A percentile compares a stretch with the other conserved stretches of the same genome.
phyloP scores from a whole-genome alignment of 2,113 vertebrate species.

The Hemichromis elongatus region DNA sequence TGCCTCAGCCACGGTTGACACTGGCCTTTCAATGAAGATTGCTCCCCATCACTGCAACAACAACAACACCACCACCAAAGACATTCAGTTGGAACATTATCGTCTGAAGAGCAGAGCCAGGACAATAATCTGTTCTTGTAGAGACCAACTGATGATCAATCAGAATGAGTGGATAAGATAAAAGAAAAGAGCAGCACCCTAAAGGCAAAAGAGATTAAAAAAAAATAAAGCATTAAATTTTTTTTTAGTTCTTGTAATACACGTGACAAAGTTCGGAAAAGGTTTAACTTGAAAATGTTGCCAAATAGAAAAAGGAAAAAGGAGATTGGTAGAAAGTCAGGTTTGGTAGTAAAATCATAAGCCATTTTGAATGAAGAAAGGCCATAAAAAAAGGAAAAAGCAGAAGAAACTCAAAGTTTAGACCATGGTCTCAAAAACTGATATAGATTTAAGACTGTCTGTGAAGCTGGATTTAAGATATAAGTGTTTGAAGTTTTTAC shows the following conservation, averaged over 20 bases:
- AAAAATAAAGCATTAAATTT: background rate
- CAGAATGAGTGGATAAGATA: background rate
- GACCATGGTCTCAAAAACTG: background rate
- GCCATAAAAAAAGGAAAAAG: background rate
- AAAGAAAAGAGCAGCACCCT: background rate
- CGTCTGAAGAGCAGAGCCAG: conserved; percentile 25
- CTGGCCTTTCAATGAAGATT: conserved; percentile 64
- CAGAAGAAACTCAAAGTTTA: background rate
- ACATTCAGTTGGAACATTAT: conserved; percentile 28
- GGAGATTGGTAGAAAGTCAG: no score
- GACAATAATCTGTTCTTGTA: conserved; percentile 11
- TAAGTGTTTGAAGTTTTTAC: background rate
- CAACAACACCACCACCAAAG: conserved; percentile 29
- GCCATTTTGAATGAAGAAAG: background rate
- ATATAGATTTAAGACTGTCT: background rate
- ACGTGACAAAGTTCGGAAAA: background rate
- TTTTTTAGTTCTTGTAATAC: no score
- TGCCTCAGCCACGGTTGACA: conserved; percentile 13
- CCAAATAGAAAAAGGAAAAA: background rate
- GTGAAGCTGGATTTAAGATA: background rate
- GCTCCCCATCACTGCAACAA: conserved; percentile 21
- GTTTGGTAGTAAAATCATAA: background rate
- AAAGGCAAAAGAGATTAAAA: background rate
- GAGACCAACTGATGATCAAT: background rate
- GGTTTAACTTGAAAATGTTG: background rate